Evolutionary conservation across 2,113 vertebrate genomes (phyloP).

Genomic region (Oreotrochilus melanogaster): DNA sequence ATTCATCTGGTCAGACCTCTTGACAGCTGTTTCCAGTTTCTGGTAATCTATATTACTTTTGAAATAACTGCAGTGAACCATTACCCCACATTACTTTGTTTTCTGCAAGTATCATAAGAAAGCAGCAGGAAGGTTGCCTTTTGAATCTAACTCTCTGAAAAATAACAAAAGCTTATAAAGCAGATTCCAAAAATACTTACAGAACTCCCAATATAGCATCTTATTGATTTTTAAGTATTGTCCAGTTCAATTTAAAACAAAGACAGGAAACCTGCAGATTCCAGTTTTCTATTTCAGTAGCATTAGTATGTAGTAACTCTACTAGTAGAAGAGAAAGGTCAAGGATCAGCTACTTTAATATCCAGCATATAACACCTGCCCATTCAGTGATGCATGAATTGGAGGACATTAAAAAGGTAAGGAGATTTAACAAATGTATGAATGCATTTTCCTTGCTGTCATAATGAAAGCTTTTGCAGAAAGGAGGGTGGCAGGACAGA

Average conservation of each 20-base stretch:
- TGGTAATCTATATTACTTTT: constrained; percentile 29
- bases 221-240: neutral
- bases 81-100: constrained; percentile 27
- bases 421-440: neutral
- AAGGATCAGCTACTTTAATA: neutral
- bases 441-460: neutral
- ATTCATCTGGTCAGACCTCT: constrained; percentile 16
- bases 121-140: constrained; percentile 17
- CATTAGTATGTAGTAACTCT: neutral
- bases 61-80: constrained; percentile 30
- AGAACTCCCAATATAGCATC: constrained; percentile 6
- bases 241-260: neutral
- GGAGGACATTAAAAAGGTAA: neutral
- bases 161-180: constrained; percentile 20
- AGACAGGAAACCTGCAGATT: neutral
- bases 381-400: neutral
- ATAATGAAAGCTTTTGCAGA: neutral
- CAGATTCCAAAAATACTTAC: constrained; percentile 40
- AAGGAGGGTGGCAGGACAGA: neutral
- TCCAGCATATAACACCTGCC: neutral
- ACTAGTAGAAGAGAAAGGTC: neutral
- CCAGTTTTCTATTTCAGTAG: neutral
- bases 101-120: neutral
- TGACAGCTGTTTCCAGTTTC: constrained; percentile 39
- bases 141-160: neutral